Evolutionary conservation across 2,888 invertebrate genomes (phyloP), one percentile per base, ranked within the genome.

Genomic region (Lepidonotus clava): DNA sequence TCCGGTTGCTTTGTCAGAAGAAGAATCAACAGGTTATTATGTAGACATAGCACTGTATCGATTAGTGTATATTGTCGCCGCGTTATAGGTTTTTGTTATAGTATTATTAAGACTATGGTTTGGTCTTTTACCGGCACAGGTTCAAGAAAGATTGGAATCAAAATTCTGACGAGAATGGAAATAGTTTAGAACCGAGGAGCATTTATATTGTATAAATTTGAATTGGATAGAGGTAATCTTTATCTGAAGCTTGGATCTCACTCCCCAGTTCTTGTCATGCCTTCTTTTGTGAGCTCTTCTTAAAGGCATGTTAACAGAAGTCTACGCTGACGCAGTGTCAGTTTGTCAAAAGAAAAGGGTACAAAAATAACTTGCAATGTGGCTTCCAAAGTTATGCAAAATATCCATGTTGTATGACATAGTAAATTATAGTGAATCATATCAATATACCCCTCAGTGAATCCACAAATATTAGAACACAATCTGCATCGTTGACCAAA

Each of bases 321-420:
- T 71, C 36, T 38, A 34, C 34, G n/a, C 38, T 71, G 71, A 38
- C 61, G 38, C 66, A 66, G 11, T 56, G 66, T 71, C 71, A 71
- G 18, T n/a, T 11, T 18, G 71, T 71, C 71, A 18, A 28, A 61
- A 71, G n/a, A 71, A 71, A 71, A 71, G 71, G 71, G 71, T 71
- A 71, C 71, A 38, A 71, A 66, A 66, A 66, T 36, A 71, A 71
- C 71, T 36, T 71, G 71, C 71, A 71, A 71, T 71, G 71, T 71
- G 71, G 71, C 71, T 71, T 71, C 71, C 71, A 71, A 71, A 71
- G 71, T 71, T 71, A 71, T 71, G 71, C 71, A 71, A 71, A 71
- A 34, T 71, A 71, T 71, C 71, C 71, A 71, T 71, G 71, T 71
- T 71, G 71, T 71, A 71, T 71, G 71, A 14, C 71, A 11, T 11